Conservation (phyloP, 2,113 vertebrate genomes). For the Xyrauchen texanus region DNA sequence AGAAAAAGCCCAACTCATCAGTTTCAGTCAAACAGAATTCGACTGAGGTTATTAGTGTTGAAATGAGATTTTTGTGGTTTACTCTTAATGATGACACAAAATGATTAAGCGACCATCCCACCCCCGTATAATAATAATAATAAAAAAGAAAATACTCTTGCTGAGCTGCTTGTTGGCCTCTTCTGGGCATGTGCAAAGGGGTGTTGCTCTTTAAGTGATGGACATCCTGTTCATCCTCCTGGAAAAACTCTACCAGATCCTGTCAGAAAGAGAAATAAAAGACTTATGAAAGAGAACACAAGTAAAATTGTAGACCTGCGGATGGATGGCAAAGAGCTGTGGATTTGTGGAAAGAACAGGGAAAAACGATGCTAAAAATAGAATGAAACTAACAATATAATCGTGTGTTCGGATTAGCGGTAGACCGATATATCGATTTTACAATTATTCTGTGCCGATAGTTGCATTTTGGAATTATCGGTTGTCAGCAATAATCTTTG, state of each 20-base stretch:
- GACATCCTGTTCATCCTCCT: conserved; percentile 57
- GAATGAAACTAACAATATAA: too few relatives aligned
- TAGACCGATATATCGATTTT: too few relatives aligned
- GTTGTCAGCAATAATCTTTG: too few relatives aligned
- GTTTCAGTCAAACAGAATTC: not conserved
- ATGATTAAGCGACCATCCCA: not conserved
- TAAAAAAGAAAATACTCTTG: conserved; percentile 48
- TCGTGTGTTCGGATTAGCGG: too few relatives aligned
- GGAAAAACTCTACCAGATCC: conserved; percentile 63
- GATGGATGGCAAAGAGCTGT: too few relatives aligned
- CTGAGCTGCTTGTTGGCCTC: conserved; percentile 43
- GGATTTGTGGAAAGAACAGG: too few relatives aligned
- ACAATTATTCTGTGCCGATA: too few relatives aligned
- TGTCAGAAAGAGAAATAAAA: conserved; percentile 44
- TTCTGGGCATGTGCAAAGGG: conserved; percentile 69
- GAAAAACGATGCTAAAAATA: too few relatives aligned
- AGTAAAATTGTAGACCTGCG: too few relatives aligned
- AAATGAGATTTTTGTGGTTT: too few relatives aligned
- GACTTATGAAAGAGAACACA: not conserved
- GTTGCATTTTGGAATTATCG: too few relatives aligned
- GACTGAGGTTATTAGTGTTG: not conserved
- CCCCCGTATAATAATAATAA: not conserved
- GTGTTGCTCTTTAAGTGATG: conserved; percentile 69
- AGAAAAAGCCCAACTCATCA: not conserved
- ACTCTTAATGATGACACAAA: not conserved